Evolutionary conservation across 2,797 vertebrate genomes (phyloP).

Genomic region (Coendou prehensilis): DNA sequence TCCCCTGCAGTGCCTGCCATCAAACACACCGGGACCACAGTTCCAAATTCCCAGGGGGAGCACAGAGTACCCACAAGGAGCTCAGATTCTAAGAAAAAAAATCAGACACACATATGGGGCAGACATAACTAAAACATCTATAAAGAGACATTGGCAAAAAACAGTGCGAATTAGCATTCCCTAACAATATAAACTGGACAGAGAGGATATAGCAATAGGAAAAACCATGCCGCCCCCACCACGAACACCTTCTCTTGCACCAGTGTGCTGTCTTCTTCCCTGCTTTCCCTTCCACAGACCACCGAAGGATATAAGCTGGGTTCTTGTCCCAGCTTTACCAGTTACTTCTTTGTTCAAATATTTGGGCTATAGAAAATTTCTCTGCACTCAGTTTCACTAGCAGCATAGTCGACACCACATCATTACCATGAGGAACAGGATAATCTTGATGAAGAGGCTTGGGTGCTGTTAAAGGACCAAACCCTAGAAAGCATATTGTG

Average conservation of each 20-base stretch:
- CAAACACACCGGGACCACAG: background rate
- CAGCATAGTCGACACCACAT: background rate
- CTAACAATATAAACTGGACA: background rate
- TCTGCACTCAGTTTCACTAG: background rate
- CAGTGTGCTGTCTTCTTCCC: background rate
- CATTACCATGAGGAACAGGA: background rate
- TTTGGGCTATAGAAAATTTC: background rate
- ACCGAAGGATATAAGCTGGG: background rate
- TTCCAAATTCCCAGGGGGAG: background rate
- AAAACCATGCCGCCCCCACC: no score
- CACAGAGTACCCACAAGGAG: background rate
- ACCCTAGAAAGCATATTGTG: background rate
- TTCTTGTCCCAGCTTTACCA: background rate
- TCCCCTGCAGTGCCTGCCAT: background rate
- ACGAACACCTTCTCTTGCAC: background rate
- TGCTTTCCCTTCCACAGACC: background rate
- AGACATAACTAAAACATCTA: slow-evolving; percentile 58
- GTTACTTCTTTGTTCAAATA: slow-evolving; percentile 16
- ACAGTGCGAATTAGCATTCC: background rate
- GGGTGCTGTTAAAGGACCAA: background rate
- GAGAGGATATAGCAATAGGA: background rate
- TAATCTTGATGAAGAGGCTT: background rate
- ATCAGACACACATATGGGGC: background rate
- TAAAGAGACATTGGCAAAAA: slow-evolving; percentile 43
- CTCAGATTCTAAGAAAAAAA: background rate